These are phyloP conservation scores for Lycocerus yunnanus DNA, from an alignment of 2,888 invertebrate genomes.

Conservation along the genomic window DNA sequence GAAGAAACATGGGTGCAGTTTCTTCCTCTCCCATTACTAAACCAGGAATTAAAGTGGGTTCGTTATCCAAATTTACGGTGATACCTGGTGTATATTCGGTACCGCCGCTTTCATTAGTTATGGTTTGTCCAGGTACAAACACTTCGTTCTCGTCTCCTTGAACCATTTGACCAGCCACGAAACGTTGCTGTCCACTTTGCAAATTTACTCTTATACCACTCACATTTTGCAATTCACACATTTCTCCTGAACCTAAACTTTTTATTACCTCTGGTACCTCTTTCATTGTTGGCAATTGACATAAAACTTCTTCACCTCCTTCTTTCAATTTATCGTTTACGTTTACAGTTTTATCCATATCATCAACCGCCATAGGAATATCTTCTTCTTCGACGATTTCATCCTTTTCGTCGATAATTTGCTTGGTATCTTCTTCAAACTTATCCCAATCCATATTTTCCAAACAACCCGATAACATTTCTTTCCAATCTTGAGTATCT, in stretches of 20 bases:
- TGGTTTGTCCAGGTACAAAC: conserved; percentile 70
- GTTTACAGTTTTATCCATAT: conserved; percentile 63
- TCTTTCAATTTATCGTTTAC: conserved; percentile 63
- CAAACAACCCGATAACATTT: conserved; percentile 63
- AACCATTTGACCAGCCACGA: conserved; percentile 79
- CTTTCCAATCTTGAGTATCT: conserved; percentile 47
- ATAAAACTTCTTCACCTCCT: conserved; percentile 58
- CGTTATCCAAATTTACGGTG: conserved; percentile 74
- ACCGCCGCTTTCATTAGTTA: conserved; percentile 71
- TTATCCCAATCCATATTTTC: conserved; percentile 62
- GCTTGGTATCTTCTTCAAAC: conserved; percentile 74
- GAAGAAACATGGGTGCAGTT: conserved; percentile 50
- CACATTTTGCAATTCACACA: conserved; percentile 64
- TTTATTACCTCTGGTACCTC: conserved; percentile 67
- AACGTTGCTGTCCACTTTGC: conserved; percentile 68
- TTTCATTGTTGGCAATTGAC: conserved; percentile 64
- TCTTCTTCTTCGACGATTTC: conserved; percentile 54
- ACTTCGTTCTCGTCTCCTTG: conserved; percentile 59
- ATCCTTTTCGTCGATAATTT: conserved; percentile 73
- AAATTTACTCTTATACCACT: conserved; percentile 61
- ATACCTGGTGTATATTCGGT: conserved; percentile 79
- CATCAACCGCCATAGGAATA: conserved; percentile 59
- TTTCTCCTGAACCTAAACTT: conserved; percentile 64
- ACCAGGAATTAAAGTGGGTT: conserved; percentile 78
- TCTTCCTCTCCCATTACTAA: conserved; percentile 69